Evolutionary conservation across 2,797 vertebrate genomes (phyloP).

Genomic region (Bryconaethiops microstoma): DNA sequence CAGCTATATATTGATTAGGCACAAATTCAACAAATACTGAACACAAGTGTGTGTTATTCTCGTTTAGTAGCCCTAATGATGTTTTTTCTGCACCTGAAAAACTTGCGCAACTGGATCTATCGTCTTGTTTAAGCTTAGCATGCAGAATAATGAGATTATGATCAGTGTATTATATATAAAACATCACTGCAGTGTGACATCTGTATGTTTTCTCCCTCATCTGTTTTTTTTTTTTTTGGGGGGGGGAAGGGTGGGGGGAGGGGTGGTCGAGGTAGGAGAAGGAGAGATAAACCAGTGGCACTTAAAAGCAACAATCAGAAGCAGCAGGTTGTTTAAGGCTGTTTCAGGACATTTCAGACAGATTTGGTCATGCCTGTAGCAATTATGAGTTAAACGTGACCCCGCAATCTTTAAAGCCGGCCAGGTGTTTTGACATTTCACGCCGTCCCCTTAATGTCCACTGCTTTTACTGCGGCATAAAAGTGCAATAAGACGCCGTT

Average conservation of each 20-base stretch:
- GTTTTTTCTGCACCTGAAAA: conserved; percentile 4
- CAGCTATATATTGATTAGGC: conserved; percentile 47
- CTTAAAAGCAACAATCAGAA: conserved; percentile 9
- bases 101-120: background rate
- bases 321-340: conserved; percentile 44
- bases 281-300: conserved; percentile 5
- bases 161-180: background rate
- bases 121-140: background rate
- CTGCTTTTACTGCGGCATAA: background rate
- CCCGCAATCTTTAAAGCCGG: background rate
- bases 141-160: background rate
- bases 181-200: background rate
- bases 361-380: conserved; percentile 1
- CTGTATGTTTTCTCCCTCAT: background rate
- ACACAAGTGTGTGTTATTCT: conserved; percentile 17
- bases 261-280: conserved; percentile 42
- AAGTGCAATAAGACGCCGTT: conserved; percentile 5
- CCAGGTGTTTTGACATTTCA: background rate
- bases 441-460: background rate
- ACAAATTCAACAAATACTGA: conserved; percentile 28
- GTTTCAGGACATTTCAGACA: conserved; percentile 17
- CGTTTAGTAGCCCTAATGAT: conserved; percentile 5
- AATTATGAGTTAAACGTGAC: background rate
- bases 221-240: background rate
- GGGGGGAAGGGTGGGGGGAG: no score